Evolutionary conservation across 2,888 invertebrate species (phyloP).

Genomic region (Sclerodermus sp.): DNA sequence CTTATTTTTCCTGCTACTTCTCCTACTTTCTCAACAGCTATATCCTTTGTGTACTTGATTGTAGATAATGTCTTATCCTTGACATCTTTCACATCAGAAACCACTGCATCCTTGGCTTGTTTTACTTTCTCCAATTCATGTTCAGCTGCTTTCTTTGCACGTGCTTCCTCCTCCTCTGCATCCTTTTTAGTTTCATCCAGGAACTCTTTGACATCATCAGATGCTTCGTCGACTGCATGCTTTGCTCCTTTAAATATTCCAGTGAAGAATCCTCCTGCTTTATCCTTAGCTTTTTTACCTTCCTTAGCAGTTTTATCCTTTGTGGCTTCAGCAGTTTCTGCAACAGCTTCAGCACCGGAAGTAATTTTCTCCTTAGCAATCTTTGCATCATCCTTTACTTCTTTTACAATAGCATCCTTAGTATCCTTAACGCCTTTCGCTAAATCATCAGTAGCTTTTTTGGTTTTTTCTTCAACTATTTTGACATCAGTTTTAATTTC

Average conservation of each 20-base stretch:
- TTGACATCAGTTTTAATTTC: constrained; percentile 16
- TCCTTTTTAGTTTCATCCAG: constrained; percentile 16
- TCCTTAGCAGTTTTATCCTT: constrained; percentile 25
- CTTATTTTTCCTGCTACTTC: constrained; percentile 10
- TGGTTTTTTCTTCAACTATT: constrained; percentile 18
- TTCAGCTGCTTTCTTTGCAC: constrained; percentile 37
- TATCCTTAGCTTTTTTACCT: constrained; percentile 29
- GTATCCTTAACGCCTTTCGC: constrained; percentile 13
- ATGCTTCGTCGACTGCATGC: constrained; percentile 26
- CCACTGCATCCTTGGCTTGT: constrained; percentile 16
- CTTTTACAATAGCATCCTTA: constrained; percentile 22
- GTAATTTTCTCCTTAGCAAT: constrained; percentile 18
- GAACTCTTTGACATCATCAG: constrained; percentile 4
- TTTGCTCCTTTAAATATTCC: constrained; percentile 34
- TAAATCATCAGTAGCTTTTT: constrained; percentile 16
- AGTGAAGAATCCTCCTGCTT: constrained; percentile 28
- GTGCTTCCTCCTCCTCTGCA: constrained; percentile 18
- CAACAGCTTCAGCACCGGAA: constrained; percentile 16
- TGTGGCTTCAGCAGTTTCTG: constrained; percentile 9
- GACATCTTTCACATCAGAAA: constrained; percentile 4
- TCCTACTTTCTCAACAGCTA: constrained; percentile 8
- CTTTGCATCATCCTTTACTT: constrained; percentile 15
- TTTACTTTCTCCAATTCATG: constrained; percentile 15
- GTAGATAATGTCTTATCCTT: constrained; percentile 46
- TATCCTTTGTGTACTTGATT: constrained; percentile 37